A percentile compares a stretch with the other conserved stretches of the same genome.
phyloP scores from a whole-genome alignment of 2,113 vertebrate species.

The Onychostruthus taczanowskii region DNA sequence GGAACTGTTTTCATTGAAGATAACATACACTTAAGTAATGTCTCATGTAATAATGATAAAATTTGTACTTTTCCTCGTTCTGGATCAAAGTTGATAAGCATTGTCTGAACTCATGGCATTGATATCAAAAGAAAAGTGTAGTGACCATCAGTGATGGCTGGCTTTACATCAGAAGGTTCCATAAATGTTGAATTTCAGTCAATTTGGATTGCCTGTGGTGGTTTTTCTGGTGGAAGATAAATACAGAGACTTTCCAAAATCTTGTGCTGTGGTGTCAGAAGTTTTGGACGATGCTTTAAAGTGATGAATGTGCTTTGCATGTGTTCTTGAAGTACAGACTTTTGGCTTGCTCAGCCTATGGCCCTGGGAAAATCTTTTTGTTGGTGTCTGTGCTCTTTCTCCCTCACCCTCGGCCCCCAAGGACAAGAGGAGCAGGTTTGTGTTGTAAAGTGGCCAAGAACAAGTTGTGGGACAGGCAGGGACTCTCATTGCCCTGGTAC shows the following conservation, averaged over 20 bases:
- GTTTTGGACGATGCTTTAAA: not conserved
- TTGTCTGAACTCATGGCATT: not conserved
- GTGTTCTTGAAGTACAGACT: not conserved
- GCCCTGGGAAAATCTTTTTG: not conserved
- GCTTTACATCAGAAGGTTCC: not conserved
- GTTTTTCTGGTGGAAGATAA: not conserved
- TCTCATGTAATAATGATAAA: not conserved
- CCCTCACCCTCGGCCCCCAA: not conserved
- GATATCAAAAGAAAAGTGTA: not conserved
- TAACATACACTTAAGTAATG: conserved; percentile 15
- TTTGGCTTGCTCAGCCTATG: not conserved
- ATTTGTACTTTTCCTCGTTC: conserved; percentile 27
- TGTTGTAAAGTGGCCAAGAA: not conserved
- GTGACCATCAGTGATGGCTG: not conserved
- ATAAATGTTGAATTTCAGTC: not conserved
- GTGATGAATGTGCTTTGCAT: not conserved
- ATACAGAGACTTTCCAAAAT: not conserved
- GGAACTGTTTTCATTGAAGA: conserved; percentile 23
- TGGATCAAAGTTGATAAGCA: not conserved
- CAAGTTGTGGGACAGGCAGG: not conserved
- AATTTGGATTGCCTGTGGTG: not conserved
- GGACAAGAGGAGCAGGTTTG: not conserved
- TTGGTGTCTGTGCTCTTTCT: not conserved
- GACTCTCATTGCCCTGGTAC: not conserved
- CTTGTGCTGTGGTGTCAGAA: not conserved